Percentiles rank a stretch among this genome's conserved stretches.
These are phyloP conservation scores for Limnodromus scolopaceus DNA, from an alignment of 2,797 vertebrate genomes.

Conservation along the genomic window DNA sequence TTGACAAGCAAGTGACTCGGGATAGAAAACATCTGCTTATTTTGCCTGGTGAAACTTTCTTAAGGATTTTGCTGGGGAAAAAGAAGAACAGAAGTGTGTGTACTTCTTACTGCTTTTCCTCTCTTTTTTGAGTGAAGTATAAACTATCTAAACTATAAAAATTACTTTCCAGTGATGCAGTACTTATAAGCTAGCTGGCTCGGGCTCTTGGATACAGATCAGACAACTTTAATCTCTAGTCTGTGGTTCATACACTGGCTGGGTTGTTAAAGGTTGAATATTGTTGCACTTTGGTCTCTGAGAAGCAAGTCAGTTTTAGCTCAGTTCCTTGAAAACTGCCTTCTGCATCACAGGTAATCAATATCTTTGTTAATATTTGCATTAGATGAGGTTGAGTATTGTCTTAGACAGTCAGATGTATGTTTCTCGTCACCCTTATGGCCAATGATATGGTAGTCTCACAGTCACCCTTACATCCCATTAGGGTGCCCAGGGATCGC, in stretches of 20 bases:
- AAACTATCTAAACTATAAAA: neutral
- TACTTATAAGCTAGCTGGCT: neutral
- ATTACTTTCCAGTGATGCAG: neutral
- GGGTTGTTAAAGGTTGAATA: neutral
- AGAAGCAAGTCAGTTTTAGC: neutral
- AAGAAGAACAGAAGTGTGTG: neutral
- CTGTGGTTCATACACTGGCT: neutral
- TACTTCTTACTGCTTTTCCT: neutral
- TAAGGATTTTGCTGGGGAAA: neutral
- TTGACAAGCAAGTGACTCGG: neutral
- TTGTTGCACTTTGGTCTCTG: neutral
- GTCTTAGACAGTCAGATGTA: neutral
- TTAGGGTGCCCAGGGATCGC: neutral
- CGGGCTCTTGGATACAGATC: neutral
- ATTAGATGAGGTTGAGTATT: neutral
- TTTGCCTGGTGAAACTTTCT: neutral
- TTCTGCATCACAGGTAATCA: neutral
- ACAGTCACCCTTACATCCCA: fast-evolving
- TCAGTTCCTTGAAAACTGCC: neutral
- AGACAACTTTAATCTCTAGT: neutral
- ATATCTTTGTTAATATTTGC: neutral
- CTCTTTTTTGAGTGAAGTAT: neutral
- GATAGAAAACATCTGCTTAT: neutral
- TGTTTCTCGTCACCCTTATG: neutral
- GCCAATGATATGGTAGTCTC: neutral